Evolutionary conservation across 2,888 invertebrate genomes (phyloP).

Genomic region (Calliopum simillimum): DNA sequence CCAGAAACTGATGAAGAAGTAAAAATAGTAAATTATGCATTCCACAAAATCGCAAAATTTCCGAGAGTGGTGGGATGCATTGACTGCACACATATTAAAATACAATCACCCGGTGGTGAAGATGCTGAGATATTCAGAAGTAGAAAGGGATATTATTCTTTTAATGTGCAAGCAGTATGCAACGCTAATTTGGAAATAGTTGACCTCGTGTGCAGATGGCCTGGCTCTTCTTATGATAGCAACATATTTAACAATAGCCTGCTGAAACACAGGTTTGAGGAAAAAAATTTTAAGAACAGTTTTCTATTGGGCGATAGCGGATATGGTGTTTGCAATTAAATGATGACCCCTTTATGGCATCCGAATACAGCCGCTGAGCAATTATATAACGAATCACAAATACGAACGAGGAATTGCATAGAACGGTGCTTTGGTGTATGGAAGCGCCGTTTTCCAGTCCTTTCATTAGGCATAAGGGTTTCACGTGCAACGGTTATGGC

Average conservation of each 20-base stretch:
- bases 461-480: slow-evolving; percentile 30
- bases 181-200: slow-evolving; percentile 21
- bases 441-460: slow-evolving; percentile 39
- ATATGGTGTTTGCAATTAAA: too few species aligned
- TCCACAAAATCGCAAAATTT: slow-evolving; percentile 25
- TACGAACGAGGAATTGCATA: slow-evolving; percentile 35
- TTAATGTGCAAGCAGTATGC: slow-evolving; percentile 29
- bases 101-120: slow-evolving; percentile 35
- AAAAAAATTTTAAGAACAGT: slow-evolving; percentile 8
- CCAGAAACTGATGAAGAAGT: too few species aligned
- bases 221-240: slow-evolving; percentile 36
- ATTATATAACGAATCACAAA: slow-evolving; percentile 34
- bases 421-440: slow-evolving; percentile 37
- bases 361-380: neutral
- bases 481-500: slow-evolving; percentile 14
- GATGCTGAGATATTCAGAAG: slow-evolving; percentile 29
- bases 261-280: slow-evolving; percentile 29
- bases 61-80: slow-evolving; percentile 35
- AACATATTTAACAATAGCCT: slow-evolving; percentile 34
- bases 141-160: slow-evolving; percentile 29
- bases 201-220: slow-evolving; percentile 35
- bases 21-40: too few species aligned
- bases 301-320: too few species aligned
- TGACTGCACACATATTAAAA: slow-evolving; percentile 35
- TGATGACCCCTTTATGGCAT: slow-evolving; percentile 9